Evolutionary conservation across 2,888 invertebrate species (phyloP), one percentile per base, ranked within the genome.

Genomic region (Agrochola circellaris): DNA sequence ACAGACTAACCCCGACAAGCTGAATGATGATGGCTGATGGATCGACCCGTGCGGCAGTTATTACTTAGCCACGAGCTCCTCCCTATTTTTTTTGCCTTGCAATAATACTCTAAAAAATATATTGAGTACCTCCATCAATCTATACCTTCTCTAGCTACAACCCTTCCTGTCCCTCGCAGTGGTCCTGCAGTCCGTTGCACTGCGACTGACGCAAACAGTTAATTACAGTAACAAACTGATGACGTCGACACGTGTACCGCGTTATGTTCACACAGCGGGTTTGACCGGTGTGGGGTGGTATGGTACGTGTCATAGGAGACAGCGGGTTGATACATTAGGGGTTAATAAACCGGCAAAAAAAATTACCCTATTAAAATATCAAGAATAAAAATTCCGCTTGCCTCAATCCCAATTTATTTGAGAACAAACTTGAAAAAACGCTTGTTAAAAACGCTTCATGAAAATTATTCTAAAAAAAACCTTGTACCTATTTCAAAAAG

Each of bases 191-290:
- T 77, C 56, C 62, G 65, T 66, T 70, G 54, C 45, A 75, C 81
- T 91, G 92, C 88, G 82, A 87, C 74, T 93, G 93, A 92, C 92
- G 90, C 88, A 86, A 85, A 71, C 84, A 85, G 89, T 91, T 91
- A 91, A 91, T 91, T 91, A 89, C 88, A 82, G 87, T 89, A 86
- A 87, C 87, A 84, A 89, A 91, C 89, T 90, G 88, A 89, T 90
- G 88, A 87, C 79, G 85, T 82, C 88, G 58, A 90, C 93, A 92
- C 93, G 93, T 92, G 93, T 89, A 87, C 83, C 90, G 91, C 89
- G 91, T 93, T 93, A 92, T 89, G 86, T 90, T 85, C 91, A 90
- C 90, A 90, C 91, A 89, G 88, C 87, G 86, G 87, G 81, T 87
- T 87, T 88, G 89, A 70, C 77, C 83, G 67, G 60, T 51, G 61